Base-by-base conservation (phyloP, 2,888 invertebrate genomes). In the Argyresthia goedartella region DNA sequence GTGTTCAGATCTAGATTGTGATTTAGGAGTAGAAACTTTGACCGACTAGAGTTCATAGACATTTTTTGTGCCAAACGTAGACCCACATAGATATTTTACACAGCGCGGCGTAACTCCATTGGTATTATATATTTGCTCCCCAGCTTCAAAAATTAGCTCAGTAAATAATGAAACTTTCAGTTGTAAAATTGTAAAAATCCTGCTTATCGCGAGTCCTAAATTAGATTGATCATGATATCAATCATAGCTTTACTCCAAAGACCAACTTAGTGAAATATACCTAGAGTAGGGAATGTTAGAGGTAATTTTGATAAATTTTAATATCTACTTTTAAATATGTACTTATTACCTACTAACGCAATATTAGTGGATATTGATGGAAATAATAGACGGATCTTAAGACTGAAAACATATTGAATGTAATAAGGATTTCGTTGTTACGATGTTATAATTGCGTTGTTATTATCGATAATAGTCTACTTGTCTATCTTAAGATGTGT, bases 371-470 rank as follows among this genome's bases (percentile, higher is more conserved):
- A 53, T 62, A 59, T 25, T 42, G 34, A 49, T 25, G 49, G 42
- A 49, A 42, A 73, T 79, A 80, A 80, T 78, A 77, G 76, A 79
- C 77, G 74, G 80, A 79, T 78, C 78, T 79, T 80, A 76, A 81
- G 80, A 79, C 78, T 78, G 80, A 79, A 58, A 59, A 59, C 56
- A 54, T 51, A 13, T 51, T 49, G 50, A 50, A 51, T 57, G 56
- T 63, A 63, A 64, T 63, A 68, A 25, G 60, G 59, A 60, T 66
- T 65, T 60, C 57, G 63, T 65, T 62, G 57, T 60, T 66, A 63
- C 60, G 62, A 56, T 66, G 57, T 63, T 25, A 25, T 25, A 25
- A 25, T 45, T 60, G 56, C 65, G 57, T 63, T 25, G 6, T 25
- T 4, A 25, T 45, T 60, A 60, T 56, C 45, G 45, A 55, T 55